phyloP scores from a whole-genome alignment of 2,797 vertebrate species.

The Vultur gryphus region DNA sequence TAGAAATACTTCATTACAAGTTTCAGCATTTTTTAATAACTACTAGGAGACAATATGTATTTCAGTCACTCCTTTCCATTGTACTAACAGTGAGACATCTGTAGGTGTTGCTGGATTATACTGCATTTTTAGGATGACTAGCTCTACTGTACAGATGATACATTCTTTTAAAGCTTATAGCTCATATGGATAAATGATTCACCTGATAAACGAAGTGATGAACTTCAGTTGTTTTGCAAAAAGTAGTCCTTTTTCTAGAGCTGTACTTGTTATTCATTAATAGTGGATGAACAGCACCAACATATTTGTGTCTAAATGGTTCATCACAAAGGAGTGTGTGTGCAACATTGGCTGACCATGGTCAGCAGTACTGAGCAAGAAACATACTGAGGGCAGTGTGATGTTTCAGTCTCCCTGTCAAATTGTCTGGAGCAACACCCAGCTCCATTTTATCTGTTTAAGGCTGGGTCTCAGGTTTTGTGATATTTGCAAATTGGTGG shows the following conservation, averaged over 20 bases:
- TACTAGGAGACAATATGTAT: background rate
- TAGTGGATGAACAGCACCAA: background rate
- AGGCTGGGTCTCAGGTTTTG: background rate
- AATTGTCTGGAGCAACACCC: background rate
- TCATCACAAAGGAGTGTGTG: background rate
- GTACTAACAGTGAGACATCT: background rate
- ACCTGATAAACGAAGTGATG: background rate
- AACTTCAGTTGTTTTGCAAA: background rate
- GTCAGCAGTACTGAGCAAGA: background rate
- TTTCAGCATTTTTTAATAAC: background rate
- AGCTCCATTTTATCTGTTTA: background rate
- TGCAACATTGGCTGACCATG: background rate
- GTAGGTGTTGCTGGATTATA: background rate
- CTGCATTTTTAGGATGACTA: background rate
- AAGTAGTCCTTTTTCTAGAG: background rate
- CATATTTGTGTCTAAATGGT: background rate
- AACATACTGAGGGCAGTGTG: rapidly evolving
- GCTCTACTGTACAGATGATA: background rate
- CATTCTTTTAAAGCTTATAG: background rate
- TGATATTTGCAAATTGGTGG: background rate
- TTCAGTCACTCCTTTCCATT: background rate
- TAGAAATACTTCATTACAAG: background rate
- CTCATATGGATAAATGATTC: background rate
- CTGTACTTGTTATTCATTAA: background rate
- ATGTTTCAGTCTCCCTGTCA: background rate